Conservation (phyloP, 2,797 vertebrate genomes). For the Sebastes matsubarae region DNA sequence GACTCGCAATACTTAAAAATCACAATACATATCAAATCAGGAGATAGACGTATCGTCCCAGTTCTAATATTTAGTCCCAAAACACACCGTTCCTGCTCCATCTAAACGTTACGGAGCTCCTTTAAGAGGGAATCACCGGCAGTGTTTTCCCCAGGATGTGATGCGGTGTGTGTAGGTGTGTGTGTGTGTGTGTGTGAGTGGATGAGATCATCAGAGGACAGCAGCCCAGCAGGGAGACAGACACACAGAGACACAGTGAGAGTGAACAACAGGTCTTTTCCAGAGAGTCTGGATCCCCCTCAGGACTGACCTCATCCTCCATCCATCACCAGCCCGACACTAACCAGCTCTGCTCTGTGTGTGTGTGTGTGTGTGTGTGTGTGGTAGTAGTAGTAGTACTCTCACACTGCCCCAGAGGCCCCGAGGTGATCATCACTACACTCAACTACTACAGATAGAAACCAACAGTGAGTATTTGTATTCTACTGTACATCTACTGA, state of each 20-base stretch:
- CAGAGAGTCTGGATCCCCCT: slow-evolving; percentile 63
- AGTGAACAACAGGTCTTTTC: slow-evolving; percentile 62
- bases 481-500: not conserved
- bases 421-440: not conserved
- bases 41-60: too few relatives aligned
- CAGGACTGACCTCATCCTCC: slow-evolving; percentile 64
- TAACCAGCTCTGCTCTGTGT: slow-evolving; percentile 8
- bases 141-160: slow-evolving; percentile 46
- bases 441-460: not conserved
- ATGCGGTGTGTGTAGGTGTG: not conserved
- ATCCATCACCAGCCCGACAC: slow-evolving; percentile 49
- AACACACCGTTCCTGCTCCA: not conserved
- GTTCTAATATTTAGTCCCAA: not conserved
- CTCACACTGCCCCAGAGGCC: not conserved
- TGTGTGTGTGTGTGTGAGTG: slow-evolving; percentile 15
- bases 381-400: not conserved
- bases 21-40: too few relatives aligned
- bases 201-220: slow-evolving; percentile 62
- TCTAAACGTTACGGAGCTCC: slow-evolving; percentile 19
- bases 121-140: slow-evolving; percentile 63
- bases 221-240: slow-evolving; percentile 35
- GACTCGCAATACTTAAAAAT: too few relatives aligned
- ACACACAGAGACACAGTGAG: not conserved
- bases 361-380: not conserved
- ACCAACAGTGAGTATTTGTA: not conserved